Base-by-base conservation (phyloP, 1,140 invertebrate genomes). In the Lepidostoma basale region DNA sequence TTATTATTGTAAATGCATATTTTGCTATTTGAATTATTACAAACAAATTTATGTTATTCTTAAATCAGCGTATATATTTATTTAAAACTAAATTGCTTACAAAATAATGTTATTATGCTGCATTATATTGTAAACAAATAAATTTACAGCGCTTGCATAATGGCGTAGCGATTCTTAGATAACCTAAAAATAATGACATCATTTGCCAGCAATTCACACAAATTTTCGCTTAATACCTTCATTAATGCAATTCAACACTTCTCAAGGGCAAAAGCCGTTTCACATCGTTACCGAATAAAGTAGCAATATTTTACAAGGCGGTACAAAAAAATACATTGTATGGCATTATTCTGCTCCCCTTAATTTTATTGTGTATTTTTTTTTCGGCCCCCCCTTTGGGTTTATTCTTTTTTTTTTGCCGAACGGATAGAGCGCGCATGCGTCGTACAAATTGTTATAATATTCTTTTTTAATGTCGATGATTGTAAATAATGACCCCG, bases 401-500 rank as follows among this genome's bases (percentile, higher is more conserved):
- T 20, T 10, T 59, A 23, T 9, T 6, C 40, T 23, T 40, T 28
- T 59, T 58, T 39, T 12, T 36, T 40, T 14, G 33, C 54, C 10
- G 26, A 36, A 39, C 26, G 42, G 60, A 63, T 16, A 30, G 42
- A 45, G 66, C 25, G 42, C 64, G 67, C 62, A 44, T 56, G 67
- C 70, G 47, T 30, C n/a, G 47, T 54, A 62, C 67, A 72, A 72
- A 72, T 72, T 69, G 63, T 69, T 66, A 67, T 69, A 72, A 72
- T 72, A 69, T 65, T 64, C 62, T 66, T 44, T 66, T 72, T 72
- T 72, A 69, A 62, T 69, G 56, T 26, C 62, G 36, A 72, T 60
- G 62, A 72, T 72, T 72, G 67, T 72, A 62, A 69, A 72, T 72
- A 72, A 72, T 72, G 70, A 72, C 23, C 58, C 3, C 58, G 22